Conservation (phyloP, 2,113 vertebrate species). For the Sclerurus mexicanus region DNA sequence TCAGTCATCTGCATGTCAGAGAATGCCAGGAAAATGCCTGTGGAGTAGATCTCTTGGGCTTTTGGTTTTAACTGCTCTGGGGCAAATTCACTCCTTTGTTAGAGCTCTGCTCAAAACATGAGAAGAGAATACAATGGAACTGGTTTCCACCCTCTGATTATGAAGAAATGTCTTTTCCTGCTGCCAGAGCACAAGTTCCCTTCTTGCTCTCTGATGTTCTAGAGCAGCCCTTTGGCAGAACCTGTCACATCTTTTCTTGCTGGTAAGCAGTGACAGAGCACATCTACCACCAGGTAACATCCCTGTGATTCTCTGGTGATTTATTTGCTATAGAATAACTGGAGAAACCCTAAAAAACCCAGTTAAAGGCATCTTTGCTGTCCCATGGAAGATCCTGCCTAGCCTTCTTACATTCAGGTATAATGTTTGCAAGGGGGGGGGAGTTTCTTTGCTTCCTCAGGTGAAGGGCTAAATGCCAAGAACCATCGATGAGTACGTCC, state of each 20-base stretch:
- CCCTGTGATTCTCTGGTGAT: not conserved
- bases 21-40: slow-evolving; percentile 30
- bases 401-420: not conserved
- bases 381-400: not conserved
- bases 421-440: not conserved
- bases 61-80: slow-evolving; percentile 27
- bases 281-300: not conserved
- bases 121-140: not conserved
- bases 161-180: not conserved
- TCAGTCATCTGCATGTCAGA: slow-evolving; percentile 5
- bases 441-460: not conserved
- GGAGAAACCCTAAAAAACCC: not conserved
- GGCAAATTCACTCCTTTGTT: not conserved
- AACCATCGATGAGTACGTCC: not conserved
- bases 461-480: not conserved
- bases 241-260: not conserved
- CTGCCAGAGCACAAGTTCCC: not conserved
- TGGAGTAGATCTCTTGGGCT: not conserved
- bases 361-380: not conserved
- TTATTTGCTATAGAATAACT: not conserved
- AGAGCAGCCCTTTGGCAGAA: not conserved
- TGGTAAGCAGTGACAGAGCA: not conserved
- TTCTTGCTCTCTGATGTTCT: fast-evolving
- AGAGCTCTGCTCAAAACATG: not conserved
- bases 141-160: not conserved